phyloP scores from a whole-genome alignment of 2,888 invertebrate species.

The Pheosia gnoma region DNA sequence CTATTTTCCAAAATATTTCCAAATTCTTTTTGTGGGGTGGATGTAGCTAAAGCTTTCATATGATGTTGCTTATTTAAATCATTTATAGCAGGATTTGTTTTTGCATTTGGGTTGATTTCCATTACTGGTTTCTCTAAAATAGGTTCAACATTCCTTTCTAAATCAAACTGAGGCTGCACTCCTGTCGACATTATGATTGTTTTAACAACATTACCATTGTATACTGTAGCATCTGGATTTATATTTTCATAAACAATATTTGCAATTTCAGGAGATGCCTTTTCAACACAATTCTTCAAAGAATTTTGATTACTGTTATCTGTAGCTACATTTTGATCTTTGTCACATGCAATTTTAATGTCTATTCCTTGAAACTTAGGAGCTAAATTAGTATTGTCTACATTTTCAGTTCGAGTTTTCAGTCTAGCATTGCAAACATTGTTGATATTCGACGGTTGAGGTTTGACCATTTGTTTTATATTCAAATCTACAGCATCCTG shows the following conservation, averaged over 20 bases:
- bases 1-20: constrained; percentile 18
- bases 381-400: background rate
- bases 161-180: constrained; percentile 43
- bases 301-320: background rate
- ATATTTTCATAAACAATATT: constrained; percentile 28
- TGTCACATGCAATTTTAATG: background rate
- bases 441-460: background rate
- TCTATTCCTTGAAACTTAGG: background rate
- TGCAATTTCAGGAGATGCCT: constrained; percentile 11
- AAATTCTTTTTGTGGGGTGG: constrained; percentile 63
- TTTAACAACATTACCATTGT: constrained; percentile 49
- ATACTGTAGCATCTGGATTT: constrained; percentile 28
- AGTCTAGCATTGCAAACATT: background rate
- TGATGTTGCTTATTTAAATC: constrained; percentile 29
- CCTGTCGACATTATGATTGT: constrained; percentile 67
- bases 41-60: constrained; percentile 65
- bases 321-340: background rate
- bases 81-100: constrained; percentile 14
- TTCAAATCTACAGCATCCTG: constrained; percentile 60
- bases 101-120: constrained; percentile 12
- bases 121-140: constrained; percentile 8
- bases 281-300: constrained; percentile 8
- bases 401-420: background rate
- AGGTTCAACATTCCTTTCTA: constrained; percentile 15
- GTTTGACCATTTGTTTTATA: constrained; percentile 23